Conservation (phyloP, 2,797 vertebrate species). For the Megalops cyprinoides region DNA sequence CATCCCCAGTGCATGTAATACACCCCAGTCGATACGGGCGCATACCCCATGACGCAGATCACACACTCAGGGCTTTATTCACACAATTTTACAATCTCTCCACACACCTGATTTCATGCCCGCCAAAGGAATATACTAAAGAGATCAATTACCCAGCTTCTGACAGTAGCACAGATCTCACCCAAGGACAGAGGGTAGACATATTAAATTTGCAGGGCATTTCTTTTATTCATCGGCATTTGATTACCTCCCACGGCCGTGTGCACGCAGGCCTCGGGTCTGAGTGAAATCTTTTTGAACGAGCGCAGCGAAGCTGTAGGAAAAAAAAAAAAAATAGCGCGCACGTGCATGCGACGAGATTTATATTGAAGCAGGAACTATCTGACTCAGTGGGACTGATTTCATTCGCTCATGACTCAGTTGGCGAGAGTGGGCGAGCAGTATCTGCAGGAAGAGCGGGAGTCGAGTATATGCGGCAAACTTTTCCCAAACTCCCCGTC, state of each 20-base stretch:
- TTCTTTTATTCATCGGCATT: neutral
- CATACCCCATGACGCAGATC: neutral
- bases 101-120: neutral
- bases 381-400: neutral
- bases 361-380: neutral
- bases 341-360: neutral
- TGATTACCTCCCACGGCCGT: neutral
- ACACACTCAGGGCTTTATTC: constrained; percentile 1
- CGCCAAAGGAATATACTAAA: neutral
- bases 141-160: neutral
- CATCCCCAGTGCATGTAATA: neutral
- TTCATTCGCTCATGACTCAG: neutral
- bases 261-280: neutral
- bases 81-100: neutral
- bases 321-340: neutral
- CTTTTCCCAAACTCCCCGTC: neutral
- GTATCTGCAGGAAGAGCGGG: neutral
- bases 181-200: neutral
- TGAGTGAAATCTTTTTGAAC: neutral
- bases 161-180: neutral
- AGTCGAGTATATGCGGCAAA: neutral
- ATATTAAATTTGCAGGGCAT: neutral
- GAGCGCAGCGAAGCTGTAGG: neutral
- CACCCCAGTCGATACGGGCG: constrained; percentile 3
- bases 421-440: neutral